These are phyloP conservation scores for Callosobruchus maculatus DNA, from an alignment of 2,888 invertebrate species.

Conservation along the genomic window DNA sequence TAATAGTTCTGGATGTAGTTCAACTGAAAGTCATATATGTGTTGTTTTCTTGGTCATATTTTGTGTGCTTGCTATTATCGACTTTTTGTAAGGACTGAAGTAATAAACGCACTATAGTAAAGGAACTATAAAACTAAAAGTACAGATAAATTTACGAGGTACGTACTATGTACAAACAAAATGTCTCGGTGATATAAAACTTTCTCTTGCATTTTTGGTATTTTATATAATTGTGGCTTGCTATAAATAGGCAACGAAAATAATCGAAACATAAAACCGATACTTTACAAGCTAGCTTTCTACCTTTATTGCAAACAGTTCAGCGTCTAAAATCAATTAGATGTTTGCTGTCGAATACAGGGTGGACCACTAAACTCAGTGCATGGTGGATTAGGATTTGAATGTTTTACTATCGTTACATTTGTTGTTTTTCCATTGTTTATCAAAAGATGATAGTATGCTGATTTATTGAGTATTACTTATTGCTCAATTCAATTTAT, in stretches of 20 bases:
- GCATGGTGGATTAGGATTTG: no score
- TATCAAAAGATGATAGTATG: no score
- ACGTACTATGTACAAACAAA: background rate
- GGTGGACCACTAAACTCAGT: no score
- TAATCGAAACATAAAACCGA: background rate
- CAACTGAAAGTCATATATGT: no score
- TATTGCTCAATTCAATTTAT: no score
- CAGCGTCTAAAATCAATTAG: background rate
- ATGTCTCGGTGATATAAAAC: background rate
- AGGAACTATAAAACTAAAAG: background rate
- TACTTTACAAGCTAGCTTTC: background rate
- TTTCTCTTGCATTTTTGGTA: background rate
- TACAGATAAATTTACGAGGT: background rate
- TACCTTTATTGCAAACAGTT: background rate
- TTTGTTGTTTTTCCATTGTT: no score
- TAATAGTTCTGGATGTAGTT: no score
- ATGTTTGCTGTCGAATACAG: background rate
- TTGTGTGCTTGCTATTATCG: no score
- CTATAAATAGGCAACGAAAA: background rate
- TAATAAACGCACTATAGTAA: background rate
- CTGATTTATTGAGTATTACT: no score
- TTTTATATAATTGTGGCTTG: background rate
- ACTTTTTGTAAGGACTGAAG: background rate
- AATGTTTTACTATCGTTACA: no score
- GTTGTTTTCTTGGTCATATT: no score